Percentiles rank a stretch among this genome's conserved stretches.
These are phyloP conservation scores for Drosophila mercatorum DNA, from an alignment of 2,888 invertebrate species.

Conservation along the genomic window DNA sequence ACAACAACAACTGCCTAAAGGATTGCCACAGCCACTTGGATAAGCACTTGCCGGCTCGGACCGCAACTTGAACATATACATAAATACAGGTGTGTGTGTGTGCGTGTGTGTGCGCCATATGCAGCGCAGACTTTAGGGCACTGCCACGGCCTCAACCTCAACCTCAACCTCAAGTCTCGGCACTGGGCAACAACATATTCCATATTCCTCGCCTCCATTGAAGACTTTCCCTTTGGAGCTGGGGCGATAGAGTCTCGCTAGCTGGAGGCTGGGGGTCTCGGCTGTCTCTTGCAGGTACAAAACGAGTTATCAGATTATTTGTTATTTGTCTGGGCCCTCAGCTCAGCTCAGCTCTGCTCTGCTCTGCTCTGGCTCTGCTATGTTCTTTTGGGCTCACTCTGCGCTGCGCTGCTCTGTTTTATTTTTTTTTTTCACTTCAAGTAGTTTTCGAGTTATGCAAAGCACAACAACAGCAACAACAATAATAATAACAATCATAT, in stretches of 20 bases:
- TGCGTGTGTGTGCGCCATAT: constrained; percentile 29
- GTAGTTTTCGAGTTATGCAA: constrained; percentile 71
- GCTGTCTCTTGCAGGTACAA: constrained; percentile 65
- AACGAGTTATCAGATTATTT: constrained; percentile 82
- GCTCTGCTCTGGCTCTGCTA: constrained; percentile 13
- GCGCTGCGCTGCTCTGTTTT: constrained; percentile 46
- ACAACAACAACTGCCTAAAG: constrained; percentile 63
- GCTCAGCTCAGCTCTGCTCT: constrained; percentile 27
- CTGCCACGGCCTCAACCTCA: constrained; percentile 62
- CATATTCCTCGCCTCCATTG: constrained; percentile 28
- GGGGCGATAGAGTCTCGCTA: neutral
- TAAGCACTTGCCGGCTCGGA: constrained; percentile 69
- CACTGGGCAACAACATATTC: constrained; percentile 2
- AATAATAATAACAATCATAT: constrained; percentile 63
- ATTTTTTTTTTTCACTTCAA: constrained; percentile 52
- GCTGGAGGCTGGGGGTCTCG: constrained; percentile 20
- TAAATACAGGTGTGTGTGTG: neutral
- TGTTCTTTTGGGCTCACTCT: constrained; percentile 22
- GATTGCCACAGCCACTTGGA: constrained; percentile 78
- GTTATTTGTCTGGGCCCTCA: constrained; percentile 71
- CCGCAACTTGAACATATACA: constrained; percentile 29
- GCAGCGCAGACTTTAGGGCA: constrained; percentile 78
- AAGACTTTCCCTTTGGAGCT: constrained; percentile 65
- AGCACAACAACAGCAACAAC: constrained; percentile 64
- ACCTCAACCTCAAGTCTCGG: constrained; percentile 45